These are phyloP conservation scores for Mormyrus hasselquistii DNA, from an alignment of 2,797 vertebrate species.

Conservation along the genomic window DNA sequence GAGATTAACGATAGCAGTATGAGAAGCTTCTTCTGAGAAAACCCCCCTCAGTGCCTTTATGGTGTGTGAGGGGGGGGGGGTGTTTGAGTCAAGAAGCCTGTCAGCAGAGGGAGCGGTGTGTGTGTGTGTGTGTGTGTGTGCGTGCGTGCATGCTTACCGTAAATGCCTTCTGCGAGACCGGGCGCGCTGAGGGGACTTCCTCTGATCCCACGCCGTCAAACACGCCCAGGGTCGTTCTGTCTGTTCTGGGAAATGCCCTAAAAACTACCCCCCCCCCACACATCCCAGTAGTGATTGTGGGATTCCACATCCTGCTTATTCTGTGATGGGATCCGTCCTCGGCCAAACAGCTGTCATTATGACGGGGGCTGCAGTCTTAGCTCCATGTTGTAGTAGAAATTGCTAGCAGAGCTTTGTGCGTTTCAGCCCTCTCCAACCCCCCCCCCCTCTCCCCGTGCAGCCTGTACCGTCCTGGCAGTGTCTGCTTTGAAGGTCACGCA, in stretches of 20 bases:
- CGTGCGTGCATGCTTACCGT: conserved; percentile 14
- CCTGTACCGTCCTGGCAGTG: not conserved
- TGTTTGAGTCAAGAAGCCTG: conserved; percentile 14
- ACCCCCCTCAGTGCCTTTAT: not conserved
- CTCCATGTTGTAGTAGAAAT: not conserved
- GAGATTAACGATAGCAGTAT: not conserved
- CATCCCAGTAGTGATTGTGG: not conserved
- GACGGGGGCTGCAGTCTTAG: not conserved
- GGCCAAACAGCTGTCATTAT: not conserved
- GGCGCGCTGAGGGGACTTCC: conserved; percentile 10
- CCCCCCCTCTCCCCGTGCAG: not conserved
- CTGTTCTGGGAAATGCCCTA: not conserved
- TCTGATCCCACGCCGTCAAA: not conserved
- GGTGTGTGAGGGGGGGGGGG: not conserved
- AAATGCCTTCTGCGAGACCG: not conserved
- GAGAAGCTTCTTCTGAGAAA: not conserved
- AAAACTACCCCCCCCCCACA: not conserved
- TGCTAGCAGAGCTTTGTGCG: not conserved
- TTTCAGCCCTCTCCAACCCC: not conserved
- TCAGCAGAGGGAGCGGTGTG: not conserved
- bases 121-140: not conserved
- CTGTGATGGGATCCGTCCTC: not conserved
- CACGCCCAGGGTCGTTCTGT: not conserved
- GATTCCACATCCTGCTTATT: not conserved
- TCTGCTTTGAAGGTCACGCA: not conserved